Evolutionary conservation across 1,140 invertebrate species (phyloP).

Genomic region (Caenorhabditis latens): DNA sequence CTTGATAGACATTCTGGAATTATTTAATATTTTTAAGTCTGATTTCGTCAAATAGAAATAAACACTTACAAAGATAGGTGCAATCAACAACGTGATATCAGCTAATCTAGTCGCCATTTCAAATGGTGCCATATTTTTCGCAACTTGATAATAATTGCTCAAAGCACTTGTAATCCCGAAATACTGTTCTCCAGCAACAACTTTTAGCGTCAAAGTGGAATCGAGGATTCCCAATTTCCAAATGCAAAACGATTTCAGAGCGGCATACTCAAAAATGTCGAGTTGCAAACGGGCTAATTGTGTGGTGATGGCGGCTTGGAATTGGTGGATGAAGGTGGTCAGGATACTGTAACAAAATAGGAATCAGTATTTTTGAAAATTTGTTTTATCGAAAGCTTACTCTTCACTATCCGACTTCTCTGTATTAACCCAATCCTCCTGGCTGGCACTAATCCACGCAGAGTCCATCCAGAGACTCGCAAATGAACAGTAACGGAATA

Average conservation of each 20-base stretch:
- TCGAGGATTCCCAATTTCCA: constrained; percentile 21
- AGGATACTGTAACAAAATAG: background rate
- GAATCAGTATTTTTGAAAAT: too few species aligned
- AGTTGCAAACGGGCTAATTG: background rate
- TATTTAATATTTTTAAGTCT: too few species aligned
- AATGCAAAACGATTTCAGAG: constrained; percentile 1
- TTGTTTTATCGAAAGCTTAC: too few species aligned
- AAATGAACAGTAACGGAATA: background rate
- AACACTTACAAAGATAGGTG: constrained; percentile 2
- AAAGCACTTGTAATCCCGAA: background rate
- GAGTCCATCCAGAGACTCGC: constrained; percentile 20
- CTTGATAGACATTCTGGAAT: constrained; percentile 31
- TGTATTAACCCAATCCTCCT: background rate
- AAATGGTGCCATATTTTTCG: background rate
- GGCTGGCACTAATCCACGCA: background rate
- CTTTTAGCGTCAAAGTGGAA: constrained; percentile 1
- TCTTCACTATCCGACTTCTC: background rate
- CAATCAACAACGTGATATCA: background rate
- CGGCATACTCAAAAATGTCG: constrained; percentile 8
- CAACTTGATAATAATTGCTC: constrained; percentile 25
- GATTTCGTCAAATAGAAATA: background rate
- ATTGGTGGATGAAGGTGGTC: background rate
- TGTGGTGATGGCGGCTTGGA: background rate
- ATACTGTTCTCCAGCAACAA: constrained; percentile 1
- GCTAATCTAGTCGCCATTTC: background rate